Conservation (phyloP, 2,888 invertebrate genomes). For the Chrysopilus asiliformis region DNA sequence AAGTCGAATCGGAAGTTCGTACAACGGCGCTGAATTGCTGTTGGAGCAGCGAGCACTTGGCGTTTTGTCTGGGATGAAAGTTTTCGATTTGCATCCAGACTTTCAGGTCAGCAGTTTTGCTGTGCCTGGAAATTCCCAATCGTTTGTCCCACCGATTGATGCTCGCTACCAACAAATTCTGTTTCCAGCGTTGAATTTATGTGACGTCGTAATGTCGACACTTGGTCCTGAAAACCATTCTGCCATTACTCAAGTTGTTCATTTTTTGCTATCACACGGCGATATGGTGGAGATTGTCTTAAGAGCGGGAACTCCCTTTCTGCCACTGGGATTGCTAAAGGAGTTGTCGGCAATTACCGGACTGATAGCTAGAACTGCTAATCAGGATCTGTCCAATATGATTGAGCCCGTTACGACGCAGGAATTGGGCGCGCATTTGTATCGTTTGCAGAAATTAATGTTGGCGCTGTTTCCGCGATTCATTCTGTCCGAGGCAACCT, state of each 20-base stretch:
- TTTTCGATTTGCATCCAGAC: conserved; percentile 62
- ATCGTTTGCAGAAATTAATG: conserved; percentile 60
- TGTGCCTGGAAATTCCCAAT: conserved; percentile 22
- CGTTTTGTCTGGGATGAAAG: conserved; percentile 52
- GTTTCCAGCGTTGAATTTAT: conserved; percentile 66
- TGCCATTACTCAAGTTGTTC: conserved; percentile 65
- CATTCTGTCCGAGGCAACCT: conserved; percentile 36
- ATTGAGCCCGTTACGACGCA: conserved; percentile 34
- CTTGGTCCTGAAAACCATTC: conserved; percentile 74
- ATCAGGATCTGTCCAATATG: conserved; percentile 31
- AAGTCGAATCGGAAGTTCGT: conserved; percentile 51
- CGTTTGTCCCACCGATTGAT: conserved; percentile 48
- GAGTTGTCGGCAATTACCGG: conserved; percentile 68
- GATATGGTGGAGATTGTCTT: conserved; percentile 70
- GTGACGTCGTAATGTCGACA: conserved; percentile 67
- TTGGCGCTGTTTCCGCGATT: conserved; percentile 62
- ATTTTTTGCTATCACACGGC: conserved; percentile 65
- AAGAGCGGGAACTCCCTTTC: conserved; percentile 51
- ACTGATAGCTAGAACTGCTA: conserved; percentile 55
- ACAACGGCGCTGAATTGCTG: conserved; percentile 51
- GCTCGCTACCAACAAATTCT: conserved; percentile 70
- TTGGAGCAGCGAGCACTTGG: conserved; percentile 46
- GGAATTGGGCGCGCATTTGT: conserved; percentile 44
- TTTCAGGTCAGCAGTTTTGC: conserved; percentile 28
- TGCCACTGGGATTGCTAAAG: conserved; percentile 50